These are phyloP conservation scores for Oreotrochilus melanogaster DNA, from an alignment of 2,113 vertebrate genomes.

Conservation along the genomic window DNA sequence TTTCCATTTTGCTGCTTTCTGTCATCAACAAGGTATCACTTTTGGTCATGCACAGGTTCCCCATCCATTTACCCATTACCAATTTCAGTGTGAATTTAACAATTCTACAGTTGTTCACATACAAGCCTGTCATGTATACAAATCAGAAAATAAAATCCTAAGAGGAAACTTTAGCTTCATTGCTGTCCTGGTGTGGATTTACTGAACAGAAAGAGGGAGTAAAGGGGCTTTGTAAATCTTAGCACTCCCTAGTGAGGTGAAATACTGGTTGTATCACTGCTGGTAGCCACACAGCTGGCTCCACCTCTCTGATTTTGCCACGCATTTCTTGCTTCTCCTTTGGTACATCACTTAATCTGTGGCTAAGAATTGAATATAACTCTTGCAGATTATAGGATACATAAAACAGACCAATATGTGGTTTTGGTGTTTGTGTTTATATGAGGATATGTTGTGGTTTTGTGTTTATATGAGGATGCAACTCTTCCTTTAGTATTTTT, in stretches of 20 bases:
- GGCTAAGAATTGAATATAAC: neutral
- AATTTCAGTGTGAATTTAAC: neutral
- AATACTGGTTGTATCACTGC: neutral
- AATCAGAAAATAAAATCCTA: neutral
- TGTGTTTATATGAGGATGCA: neutral
- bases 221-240: neutral
- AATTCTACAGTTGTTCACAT: neutral
- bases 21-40: neutral
- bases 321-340: neutral
- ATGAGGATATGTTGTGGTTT: neutral
- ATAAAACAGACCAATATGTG: fast-evolving
- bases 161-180: neutral
- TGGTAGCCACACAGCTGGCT: neutral
- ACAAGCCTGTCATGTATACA: neutral
- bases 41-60: neutral
- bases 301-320: neutral
- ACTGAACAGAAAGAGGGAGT: neutral
- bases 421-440: neutral
- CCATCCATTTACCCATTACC: neutral
- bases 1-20: neutral
- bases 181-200: neutral
- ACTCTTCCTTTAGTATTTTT: neutral
- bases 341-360: neutral
- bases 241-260: neutral
- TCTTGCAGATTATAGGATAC: neutral